phyloP scores from a whole-genome alignment of 2,888 invertebrate genomes.

The Cerastoderma edule region DNA sequence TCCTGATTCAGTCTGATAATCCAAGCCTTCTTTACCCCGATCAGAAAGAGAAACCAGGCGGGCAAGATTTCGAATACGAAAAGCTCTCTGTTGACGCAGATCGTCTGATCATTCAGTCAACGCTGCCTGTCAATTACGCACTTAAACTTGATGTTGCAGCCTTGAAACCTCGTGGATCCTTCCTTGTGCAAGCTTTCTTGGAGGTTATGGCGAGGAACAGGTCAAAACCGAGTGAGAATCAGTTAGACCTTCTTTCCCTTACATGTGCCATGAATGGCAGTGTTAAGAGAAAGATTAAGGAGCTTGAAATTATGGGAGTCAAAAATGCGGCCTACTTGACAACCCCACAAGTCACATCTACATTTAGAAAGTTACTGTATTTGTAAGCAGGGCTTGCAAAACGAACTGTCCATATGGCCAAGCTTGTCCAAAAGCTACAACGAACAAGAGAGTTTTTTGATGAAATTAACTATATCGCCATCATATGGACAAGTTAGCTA shows the following conservation, averaged over 20 bases:
- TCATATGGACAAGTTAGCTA: too few relatives aligned
- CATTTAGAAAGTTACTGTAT: constrained; percentile 7
- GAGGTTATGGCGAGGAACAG: neutral
- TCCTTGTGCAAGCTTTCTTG: constrained; percentile 4
- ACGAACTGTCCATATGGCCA: too few relatives aligned
- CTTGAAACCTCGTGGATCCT: neutral
- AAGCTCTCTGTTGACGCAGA: constrained; percentile 8
- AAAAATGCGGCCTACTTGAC: neutral
- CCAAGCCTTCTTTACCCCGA: neutral
- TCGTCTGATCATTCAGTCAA: constrained; percentile 16
- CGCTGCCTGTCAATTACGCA: neutral
- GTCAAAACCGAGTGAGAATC: neutral
- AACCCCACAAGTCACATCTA: neutral
- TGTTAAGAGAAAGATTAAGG: neutral
- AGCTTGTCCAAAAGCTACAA: too few relatives aligned
- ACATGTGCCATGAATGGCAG: neutral
- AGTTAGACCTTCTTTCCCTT: neutral
- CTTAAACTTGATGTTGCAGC: neutral
- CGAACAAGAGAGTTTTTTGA: too few relatives aligned
- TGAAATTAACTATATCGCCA: too few relatives aligned
- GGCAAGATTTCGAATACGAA: neutral
- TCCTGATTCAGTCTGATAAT: constrained; percentile 11
- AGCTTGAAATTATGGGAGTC: neutral
- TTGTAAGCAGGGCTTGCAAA: too few relatives aligned
- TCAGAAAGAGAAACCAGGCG: neutral